phyloP scores from a whole-genome alignment of 2,113 vertebrate genomes.

The Dendropsophus ebraccatus region DNA sequence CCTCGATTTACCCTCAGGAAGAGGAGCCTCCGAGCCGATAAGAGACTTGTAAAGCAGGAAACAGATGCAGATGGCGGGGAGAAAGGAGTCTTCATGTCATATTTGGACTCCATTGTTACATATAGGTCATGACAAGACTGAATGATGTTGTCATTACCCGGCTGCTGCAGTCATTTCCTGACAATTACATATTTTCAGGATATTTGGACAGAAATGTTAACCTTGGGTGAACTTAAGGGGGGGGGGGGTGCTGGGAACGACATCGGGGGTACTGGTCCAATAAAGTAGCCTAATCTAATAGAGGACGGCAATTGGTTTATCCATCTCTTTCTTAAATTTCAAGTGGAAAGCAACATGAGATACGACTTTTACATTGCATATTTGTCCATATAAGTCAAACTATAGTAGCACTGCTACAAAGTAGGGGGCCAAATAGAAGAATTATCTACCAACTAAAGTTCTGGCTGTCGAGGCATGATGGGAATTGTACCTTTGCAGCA shows the following conservation, averaged over 20 bases:
- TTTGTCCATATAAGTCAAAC: neutral
- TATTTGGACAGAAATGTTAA: neutral
- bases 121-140: neutral
- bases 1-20: slow-evolving; percentile 60
- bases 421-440: no score
- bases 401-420: no score
- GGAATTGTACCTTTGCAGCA: no score
- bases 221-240: neutral
- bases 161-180: neutral
- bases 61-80: slow-evolving; percentile 63
- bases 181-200: neutral
- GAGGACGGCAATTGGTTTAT: neutral
- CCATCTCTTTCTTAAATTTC: neutral
- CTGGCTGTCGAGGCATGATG: no score
- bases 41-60: slow-evolving; percentile 68
- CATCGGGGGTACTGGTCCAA: neutral
- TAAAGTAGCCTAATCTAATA: neutral
- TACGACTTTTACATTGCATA: neutral
- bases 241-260: neutral
- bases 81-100: slow-evolving; percentile 58
- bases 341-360: no score
- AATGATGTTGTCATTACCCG: neutral
- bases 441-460: no score
- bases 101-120: slow-evolving; percentile 28
- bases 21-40: slow-evolving; percentile 60